Evolutionary conservation across 2,113 vertebrate genomes (phyloP), one percentile per base, ranked within the genome.

Genomic region (Turnix velox): DNA sequence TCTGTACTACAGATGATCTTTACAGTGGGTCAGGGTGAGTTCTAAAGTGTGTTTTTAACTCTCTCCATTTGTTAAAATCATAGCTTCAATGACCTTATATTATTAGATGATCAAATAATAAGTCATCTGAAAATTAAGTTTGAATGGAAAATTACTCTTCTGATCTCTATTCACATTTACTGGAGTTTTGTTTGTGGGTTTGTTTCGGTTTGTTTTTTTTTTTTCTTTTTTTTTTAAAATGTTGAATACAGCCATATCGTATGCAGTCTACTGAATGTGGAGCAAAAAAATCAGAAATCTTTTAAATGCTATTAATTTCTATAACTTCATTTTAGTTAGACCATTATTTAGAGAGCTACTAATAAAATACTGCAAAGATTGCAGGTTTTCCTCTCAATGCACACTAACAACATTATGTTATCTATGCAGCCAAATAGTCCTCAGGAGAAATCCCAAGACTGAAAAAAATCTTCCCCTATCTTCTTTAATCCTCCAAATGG

Each of bases 401-500:
- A 78, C 28, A 48, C 49, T 48, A 65, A 62, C n/a, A 86, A 85
- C 58, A 91, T 66, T 12, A 62, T 5, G 6, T 67, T 86, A 49
- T 75, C 43, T 68, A 12, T 27, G 33, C 28, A 61, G 58, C 42
- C 42, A 39, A 88, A 46, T 25, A 71, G 66, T 49, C 33, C 59
- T 58, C 45, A 12, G 23, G 31, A 93, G 35, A 76, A 92, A 71
- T n/a, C 35, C 31, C 54, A 63, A 0, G 5, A 37, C 31, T 37
- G 48, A 67, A 90, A 87, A 95, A 51, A 13, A 5, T 18, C 27
- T 63, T 78, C 48, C 82, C 30, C 78, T 69, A 43, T 76, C 90
- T 88, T 61, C 71, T 92, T 94, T 76, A 93, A 91, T 87, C 58
- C 58, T 88, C 27, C 54, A 91, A 79, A 62, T 79, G 81, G 45